A percentile compares a stretch with the other conserved stretches of the same genome.
Conservation (phyloP, 2,797 vertebrate genomes). For the Setipinna tenuifilis region DNA sequence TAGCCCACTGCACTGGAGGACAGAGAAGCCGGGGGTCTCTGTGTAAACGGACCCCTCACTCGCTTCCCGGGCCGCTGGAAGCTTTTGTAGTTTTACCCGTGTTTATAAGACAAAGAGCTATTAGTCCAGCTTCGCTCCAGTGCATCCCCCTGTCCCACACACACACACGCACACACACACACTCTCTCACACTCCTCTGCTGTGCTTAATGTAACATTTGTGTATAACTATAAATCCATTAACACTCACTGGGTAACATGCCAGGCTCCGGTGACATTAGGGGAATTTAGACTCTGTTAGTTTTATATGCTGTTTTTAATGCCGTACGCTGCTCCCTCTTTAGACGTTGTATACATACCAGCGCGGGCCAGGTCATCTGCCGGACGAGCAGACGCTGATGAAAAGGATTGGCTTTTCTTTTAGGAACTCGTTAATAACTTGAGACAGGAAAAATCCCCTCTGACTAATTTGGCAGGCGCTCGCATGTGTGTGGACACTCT, state of each 20-base stretch:
- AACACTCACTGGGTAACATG: slow-evolving; percentile 19
- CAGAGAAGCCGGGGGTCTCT: background rate
- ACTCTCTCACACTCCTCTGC: too few relatives aligned
- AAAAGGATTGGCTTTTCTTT: slow-evolving; percentile 13
- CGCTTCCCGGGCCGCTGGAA: background rate
- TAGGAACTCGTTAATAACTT: slow-evolving; percentile 7
- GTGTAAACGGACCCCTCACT: background rate
- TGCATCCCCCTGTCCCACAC: background rate
- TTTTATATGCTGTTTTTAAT: background rate
- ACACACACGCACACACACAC: too few relatives aligned
- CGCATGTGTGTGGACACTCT: background rate
- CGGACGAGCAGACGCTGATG: slow-evolving; percentile 4
- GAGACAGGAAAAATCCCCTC: background rate
- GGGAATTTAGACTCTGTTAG: slow-evolving; percentile 7
- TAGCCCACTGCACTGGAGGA: background rate
- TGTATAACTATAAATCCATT: slow-evolving; percentile 45
- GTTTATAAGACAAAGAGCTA: slow-evolving; percentile 10
- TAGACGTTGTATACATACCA: slow-evolving; percentile 21
- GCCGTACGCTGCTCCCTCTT: background rate
- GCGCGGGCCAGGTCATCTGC: background rate
- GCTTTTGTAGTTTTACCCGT: background rate
- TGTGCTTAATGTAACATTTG: slow-evolving; percentile 27
- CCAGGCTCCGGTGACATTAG: background rate
- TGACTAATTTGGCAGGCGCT: slow-evolving; percentile 15
- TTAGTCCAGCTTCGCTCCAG: background rate